phyloP scores from a whole-genome alignment of 1,140 invertebrate genomes.

The Polypedilum vanderplanki region DNA sequence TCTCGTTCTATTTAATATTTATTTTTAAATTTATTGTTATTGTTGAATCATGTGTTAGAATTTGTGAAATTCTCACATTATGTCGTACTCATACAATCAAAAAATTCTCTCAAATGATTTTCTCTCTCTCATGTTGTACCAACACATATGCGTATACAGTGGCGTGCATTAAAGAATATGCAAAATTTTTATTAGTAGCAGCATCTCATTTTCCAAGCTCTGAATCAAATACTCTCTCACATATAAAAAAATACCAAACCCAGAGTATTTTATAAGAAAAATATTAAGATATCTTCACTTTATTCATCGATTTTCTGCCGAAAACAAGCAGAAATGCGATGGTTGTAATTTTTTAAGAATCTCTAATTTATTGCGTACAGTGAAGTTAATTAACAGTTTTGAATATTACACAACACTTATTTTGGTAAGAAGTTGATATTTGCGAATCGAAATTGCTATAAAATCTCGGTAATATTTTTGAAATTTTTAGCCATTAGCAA shows the following conservation, averaged over 20 bases:
- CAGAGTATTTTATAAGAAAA: background rate
- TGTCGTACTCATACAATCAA: background rate
- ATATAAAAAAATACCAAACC: background rate
- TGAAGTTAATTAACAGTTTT: background rate
- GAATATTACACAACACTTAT: background rate
- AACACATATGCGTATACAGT: background rate
- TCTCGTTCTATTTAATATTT: too few relatives aligned
- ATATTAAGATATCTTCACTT: constrained; percentile 1
- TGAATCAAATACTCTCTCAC: background rate
- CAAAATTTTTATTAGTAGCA: background rate
- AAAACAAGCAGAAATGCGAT: constrained; percentile 15
- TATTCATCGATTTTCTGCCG: constrained; percentile 23
- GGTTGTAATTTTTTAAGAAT: background rate
- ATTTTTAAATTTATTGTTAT: background rate
- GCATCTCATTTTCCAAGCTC: background rate
- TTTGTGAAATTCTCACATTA: background rate
- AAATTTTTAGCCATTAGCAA: too few relatives aligned
- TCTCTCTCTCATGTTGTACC: background rate
- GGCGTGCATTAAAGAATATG: background rate
- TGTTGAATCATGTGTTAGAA: constrained; percentile 8
- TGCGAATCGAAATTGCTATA: background rate
- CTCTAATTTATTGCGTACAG: background rate
- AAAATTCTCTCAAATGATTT: background rate
- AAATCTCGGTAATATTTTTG: background rate
- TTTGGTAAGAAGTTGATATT: background rate